Conservation (phyloP, 2,113 vertebrate genomes). For the Macroglossus sobrinus region DNA sequence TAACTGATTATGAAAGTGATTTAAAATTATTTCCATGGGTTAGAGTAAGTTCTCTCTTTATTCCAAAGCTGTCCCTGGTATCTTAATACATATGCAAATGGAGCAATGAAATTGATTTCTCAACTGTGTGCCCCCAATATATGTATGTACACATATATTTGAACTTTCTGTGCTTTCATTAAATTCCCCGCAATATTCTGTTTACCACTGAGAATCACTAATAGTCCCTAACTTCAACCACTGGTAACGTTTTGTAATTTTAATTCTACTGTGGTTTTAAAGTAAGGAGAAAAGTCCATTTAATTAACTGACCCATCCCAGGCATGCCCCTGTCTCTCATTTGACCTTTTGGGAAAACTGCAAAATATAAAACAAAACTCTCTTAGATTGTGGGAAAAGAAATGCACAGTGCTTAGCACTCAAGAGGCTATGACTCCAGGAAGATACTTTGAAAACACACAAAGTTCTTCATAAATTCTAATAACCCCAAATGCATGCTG, state of each 20-base stretch:
- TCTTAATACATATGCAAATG: background rate
- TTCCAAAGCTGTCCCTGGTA: background rate
- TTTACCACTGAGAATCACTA: background rate
- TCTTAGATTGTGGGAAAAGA: background rate
- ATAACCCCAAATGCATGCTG: background rate
- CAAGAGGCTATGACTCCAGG: background rate
- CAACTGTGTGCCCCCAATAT: background rate
- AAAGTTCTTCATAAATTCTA: background rate
- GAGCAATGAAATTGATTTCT: background rate
- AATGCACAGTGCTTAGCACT: background rate
- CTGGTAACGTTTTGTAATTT: background rate
- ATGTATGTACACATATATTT: background rate
- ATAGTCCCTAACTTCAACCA: background rate
- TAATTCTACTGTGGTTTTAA: background rate
- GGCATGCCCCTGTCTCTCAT: background rate
- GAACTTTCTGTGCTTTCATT: background rate
- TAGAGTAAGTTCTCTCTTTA: background rate
- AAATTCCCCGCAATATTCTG: background rate
- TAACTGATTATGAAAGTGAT: background rate
- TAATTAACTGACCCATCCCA: background rate
- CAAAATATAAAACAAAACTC: background rate
- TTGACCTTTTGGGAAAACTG: background rate
- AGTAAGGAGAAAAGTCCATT: background rate
- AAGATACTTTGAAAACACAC: background rate
- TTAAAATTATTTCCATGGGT: background rate